Conservation (phyloP, 2,888 invertebrate genomes). For the Drosophila leonis region DNA sequence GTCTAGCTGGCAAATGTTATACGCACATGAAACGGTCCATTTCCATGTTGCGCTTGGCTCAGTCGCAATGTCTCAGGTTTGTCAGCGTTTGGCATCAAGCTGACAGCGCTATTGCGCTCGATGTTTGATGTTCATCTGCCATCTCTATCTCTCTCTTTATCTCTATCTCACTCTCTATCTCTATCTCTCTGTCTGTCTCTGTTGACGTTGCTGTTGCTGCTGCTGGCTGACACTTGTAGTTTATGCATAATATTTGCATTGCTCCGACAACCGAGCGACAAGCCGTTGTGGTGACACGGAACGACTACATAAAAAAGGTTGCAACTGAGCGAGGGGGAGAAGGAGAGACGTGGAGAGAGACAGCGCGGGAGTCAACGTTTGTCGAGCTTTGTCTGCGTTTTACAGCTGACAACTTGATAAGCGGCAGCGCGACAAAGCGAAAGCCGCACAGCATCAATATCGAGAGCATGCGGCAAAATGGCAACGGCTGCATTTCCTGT, state of each 20-base stretch:
- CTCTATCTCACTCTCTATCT: background rate
- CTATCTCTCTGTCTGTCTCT: background rate
- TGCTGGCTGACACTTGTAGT: conserved; percentile 45
- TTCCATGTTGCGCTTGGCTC: background rate
- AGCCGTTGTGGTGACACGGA: conserved; percentile 13
- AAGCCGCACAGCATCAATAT: conserved; percentile 20
- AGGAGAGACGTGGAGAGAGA: background rate
- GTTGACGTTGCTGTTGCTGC: background rate
- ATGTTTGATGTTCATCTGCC: conserved; percentile 29
- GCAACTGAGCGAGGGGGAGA: background rate
- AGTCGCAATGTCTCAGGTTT: conserved; percentile 11
- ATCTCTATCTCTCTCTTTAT: background rate
- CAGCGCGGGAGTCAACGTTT: background rate
- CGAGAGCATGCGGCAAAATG: conserved; percentile 20
- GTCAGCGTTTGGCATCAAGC: conserved; percentile 43
- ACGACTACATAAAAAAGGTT: conserved; percentile 15
- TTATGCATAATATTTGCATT: conserved; percentile 61
- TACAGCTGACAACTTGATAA: conserved; percentile 37
- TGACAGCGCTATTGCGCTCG: conserved; percentile 36
- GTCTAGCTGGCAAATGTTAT: background rate
- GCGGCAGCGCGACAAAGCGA: conserved; percentile 11
- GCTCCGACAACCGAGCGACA: conserved; percentile 41
- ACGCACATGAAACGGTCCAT: background rate
- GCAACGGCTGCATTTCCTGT: conserved; percentile 20
- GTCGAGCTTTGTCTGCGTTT: conserved; percentile 20